Evolutionary conservation across 1,140 invertebrate genomes (phyloP).

Genomic region (Papilio polytes): DNA sequence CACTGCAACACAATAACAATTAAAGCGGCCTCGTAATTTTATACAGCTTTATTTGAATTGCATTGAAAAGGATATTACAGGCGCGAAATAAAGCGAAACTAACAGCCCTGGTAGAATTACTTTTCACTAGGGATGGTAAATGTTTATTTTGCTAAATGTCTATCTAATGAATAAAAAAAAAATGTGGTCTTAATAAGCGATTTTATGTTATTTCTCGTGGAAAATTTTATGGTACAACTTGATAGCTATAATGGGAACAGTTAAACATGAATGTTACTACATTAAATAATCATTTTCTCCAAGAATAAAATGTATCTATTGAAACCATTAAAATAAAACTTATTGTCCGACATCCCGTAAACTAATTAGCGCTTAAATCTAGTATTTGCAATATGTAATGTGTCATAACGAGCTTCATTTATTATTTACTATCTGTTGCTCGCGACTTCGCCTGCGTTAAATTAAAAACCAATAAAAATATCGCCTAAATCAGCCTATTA

Average conservation of each 20-base stretch:
- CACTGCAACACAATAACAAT: slow-evolving; percentile 27
- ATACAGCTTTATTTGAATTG: slow-evolving; percentile 23
- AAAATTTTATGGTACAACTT: too few relatives aligned
- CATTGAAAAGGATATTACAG: slow-evolving; percentile 16
- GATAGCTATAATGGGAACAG: too few relatives aligned
- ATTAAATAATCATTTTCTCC: not conserved
- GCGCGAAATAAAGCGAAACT: slow-evolving; percentile 15
- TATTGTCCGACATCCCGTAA: not conserved
- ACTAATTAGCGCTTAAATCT: not conserved
- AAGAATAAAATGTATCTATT: not conserved
- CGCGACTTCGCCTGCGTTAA: too few relatives aligned
- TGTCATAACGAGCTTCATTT: too few relatives aligned
- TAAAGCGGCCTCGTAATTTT: slow-evolving; percentile 19
- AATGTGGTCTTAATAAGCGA: not conserved
- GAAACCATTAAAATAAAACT: not conserved
- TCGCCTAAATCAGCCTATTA: too few relatives aligned
- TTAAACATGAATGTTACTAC: too few relatives aligned
- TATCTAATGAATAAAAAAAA: too few relatives aligned
- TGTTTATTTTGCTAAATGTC: not conserved
- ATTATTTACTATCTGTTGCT: too few relatives aligned
- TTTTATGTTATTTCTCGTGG: not conserved
- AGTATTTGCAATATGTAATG: not conserved
- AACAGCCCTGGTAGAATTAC: not conserved
- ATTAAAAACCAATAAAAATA: too few relatives aligned
- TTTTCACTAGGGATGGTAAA: slow-evolving; percentile 7